phyloP scores from a whole-genome alignment of 2,888 invertebrate species.

The Leucoptera coffeella region DNA sequence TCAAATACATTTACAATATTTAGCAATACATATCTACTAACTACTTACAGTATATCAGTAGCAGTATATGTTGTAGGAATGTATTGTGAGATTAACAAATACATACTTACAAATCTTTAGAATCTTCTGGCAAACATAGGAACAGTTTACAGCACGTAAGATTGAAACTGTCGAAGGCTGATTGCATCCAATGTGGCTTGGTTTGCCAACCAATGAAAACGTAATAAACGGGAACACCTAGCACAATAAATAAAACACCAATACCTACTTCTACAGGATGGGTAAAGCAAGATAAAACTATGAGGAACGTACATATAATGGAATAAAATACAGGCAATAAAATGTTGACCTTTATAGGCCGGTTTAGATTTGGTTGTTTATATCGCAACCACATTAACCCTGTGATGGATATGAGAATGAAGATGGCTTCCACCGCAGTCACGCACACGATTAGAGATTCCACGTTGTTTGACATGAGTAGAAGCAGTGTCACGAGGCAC shows the following conservation, averaged over 20 bases:
- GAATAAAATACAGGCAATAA: slow-evolving; percentile 79
- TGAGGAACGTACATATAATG: slow-evolving; percentile 77
- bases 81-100: too few species aligned
- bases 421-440: slow-evolving; percentile 85
- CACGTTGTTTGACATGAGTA: slow-evolving; percentile 77
- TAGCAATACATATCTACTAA: too few species aligned
- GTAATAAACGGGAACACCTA: slow-evolving; percentile 82
- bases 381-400: slow-evolving; percentile 81
- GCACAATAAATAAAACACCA: slow-evolving; percentile 65
- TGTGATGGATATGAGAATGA: slow-evolving; percentile 77
- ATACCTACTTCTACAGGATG: slow-evolving; percentile 77
- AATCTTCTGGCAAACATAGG: slow-evolving; percentile 70
- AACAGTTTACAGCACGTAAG: slow-evolving; percentile 73
- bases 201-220: slow-evolving; percentile 78
- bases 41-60: too few species aligned
- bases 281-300: slow-evolving; percentile 76
- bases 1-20: too few species aligned
- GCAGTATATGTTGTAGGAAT: too few species aligned
- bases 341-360: slow-evolving; percentile 82
- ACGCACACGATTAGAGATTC: slow-evolving; percentile 87
- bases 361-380: slow-evolving; percentile 63
- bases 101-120: too few species aligned
- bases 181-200: slow-evolving; percentile 66
- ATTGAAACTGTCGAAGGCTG: slow-evolving; percentile 63
- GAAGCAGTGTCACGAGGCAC: slow-evolving; percentile 77